phyloP scores from a whole-genome alignment of 1,140 invertebrate genomes.

The Hydropsyche tenuis region DNA sequence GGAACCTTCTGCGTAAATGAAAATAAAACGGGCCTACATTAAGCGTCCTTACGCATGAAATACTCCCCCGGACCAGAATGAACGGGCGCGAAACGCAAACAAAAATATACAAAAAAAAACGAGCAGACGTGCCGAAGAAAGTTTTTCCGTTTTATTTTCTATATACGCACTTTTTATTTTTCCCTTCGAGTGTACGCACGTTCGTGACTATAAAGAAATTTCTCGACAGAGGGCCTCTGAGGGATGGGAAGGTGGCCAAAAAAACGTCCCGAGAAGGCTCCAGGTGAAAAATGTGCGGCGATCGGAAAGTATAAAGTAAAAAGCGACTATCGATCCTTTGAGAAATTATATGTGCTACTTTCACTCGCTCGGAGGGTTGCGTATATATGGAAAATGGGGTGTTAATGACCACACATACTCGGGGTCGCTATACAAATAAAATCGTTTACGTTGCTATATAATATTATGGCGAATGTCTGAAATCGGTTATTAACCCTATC shows the following conservation, averaged over 20 bases:
- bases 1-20: constrained; percentile 32
- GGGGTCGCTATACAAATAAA: too few relatives aligned
- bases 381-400: not conserved
- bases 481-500: too few relatives aligned
- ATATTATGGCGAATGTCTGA: too few relatives aligned
- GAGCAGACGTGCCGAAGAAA: not conserved
- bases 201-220: not conserved
- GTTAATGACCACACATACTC: not conserved
- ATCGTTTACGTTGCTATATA: too few relatives aligned
- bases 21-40: constrained; percentile 34
- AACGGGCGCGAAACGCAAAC: constrained; percentile 7
- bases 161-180: not conserved
- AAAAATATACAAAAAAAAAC: not conserved
- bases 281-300: constrained; percentile 5
- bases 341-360: not conserved
- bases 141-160: constrained; percentile 3
- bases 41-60: constrained; percentile 34
- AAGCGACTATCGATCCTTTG: not conserved
- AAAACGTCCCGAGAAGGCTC: not conserved
- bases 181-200: not conserved
- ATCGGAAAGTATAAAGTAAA: not conserved
- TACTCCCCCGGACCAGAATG: constrained; percentile 15
- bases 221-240: not conserved
- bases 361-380: not conserved
- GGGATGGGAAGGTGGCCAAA: too few relatives aligned